phyloP scores from a whole-genome alignment of 2,113 vertebrate genomes.

The Sinosuthora webbiana region DNA sequence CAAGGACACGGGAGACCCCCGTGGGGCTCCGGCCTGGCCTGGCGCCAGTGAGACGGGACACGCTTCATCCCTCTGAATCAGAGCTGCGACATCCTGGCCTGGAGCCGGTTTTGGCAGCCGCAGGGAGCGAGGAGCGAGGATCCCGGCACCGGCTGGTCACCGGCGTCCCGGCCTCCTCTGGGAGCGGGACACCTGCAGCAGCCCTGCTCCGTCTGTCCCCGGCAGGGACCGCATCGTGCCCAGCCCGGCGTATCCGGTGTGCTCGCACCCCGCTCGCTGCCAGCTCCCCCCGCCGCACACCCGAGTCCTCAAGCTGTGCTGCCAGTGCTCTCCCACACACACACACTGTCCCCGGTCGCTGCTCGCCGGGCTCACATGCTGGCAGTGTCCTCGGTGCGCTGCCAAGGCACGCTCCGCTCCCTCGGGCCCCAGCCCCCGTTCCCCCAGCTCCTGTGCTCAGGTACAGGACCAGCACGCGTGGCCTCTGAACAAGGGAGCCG shows the following conservation, averaged over 20 bases:
- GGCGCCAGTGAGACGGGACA: not conserved
- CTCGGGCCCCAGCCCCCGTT: not conserved
- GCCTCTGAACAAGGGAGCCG: not conserved
- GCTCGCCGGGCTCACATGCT: not conserved
- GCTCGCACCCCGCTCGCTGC: not conserved
- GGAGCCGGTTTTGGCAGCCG: not conserved
- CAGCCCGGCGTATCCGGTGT: fast-evolving
- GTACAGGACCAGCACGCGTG: fast-evolving
- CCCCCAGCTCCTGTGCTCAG: not conserved
- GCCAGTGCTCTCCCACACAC: slow-evolving; percentile 51
- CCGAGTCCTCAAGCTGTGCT: slow-evolving; percentile 33
- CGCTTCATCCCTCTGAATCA: not conserved
- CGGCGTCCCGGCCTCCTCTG: not conserved
- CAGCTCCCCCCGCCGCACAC: not conserved
- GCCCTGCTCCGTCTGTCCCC: not conserved
- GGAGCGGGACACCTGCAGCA: not conserved
- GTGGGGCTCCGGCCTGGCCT: not conserved
- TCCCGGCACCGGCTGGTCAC: not conserved
- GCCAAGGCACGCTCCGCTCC: not conserved
- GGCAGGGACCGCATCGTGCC: fast-evolving
- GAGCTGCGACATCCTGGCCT: not conserved
- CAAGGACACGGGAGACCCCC: not conserved
- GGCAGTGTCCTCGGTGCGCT: not conserved
- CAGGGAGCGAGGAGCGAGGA: not conserved
- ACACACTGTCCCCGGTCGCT: slow-evolving; percentile 32